Percentiles rank a stretch among this genome's conserved stretches.
Evolutionary conservation across 37 sponge, comb jelly and placozoan genomes (phyloP).

Genomic region (Axinella damicornis): DNA sequence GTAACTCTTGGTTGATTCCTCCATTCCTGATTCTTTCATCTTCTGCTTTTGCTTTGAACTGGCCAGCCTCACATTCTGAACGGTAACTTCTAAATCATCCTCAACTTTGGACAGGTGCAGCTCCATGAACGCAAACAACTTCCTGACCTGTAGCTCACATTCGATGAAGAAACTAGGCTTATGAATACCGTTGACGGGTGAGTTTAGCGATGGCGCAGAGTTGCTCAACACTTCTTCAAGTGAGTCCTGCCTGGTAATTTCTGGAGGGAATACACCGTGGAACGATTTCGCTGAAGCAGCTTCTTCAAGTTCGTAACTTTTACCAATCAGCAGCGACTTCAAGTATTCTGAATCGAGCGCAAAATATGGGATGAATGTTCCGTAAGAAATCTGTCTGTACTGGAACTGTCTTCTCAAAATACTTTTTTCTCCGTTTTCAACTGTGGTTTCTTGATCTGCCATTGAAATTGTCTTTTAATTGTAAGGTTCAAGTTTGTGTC

Average conservation of each 20-base stretch:
- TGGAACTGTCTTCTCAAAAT: no score
- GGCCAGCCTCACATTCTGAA: neutral
- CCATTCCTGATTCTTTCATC: no score
- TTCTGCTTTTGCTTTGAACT: no score
- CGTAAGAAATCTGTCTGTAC: neutral
- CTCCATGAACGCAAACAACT: constrained; percentile 17
- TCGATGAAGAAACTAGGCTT: constrained; percentile 2
- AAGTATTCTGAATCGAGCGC: constrained; percentile 25
- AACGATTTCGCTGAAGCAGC: neutral
- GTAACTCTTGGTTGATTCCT: no score
- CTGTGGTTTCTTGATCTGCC: no score
- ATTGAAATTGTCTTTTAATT: no score
- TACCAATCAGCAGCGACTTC: neutral
- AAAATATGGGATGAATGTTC: constrained; percentile 17
- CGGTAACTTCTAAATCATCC: neutral
- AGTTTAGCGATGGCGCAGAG: neutral
- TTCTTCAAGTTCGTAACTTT: neutral
- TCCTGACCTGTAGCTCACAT: constrained; percentile 4
- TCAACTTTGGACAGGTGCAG: constrained; percentile 9
- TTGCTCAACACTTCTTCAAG: neutral
- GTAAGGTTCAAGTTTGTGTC: no score
- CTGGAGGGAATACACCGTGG: neutral
- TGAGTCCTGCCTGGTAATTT: neutral
- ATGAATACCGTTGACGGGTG: neutral
- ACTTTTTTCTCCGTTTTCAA: no score